phyloP scores from a whole-genome alignment of 2,113 vertebrate species.

The Nannobrachium achirus region DNA sequence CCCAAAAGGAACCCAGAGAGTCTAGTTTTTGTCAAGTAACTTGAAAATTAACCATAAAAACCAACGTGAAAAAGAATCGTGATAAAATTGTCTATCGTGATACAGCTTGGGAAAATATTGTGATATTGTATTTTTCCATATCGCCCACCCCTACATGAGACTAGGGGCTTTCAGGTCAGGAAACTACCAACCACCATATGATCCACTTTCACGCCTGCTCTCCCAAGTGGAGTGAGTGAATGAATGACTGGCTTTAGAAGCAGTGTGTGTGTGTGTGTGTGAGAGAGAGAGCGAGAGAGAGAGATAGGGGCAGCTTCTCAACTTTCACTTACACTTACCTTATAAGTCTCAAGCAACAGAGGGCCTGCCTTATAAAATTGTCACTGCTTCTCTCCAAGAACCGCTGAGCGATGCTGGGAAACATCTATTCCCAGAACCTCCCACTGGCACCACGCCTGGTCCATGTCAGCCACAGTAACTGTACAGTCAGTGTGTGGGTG shows the following conservation, averaged over 20 bases:
- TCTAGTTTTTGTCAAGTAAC: too few species aligned
- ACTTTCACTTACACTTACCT: background rate
- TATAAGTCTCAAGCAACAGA: conserved; percentile 3
- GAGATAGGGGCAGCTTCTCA: background rate
- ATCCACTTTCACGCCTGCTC: conserved; percentile 14
- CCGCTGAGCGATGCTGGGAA: conserved; percentile 11
- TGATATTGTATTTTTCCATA: too few species aligned
- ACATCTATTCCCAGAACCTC: conserved; percentile 29
- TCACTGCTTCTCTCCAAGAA: background rate
- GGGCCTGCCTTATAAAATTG: background rate
- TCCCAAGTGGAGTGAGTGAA: background rate
- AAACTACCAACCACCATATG: background rate
- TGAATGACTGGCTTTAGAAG: background rate
- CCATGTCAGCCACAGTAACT: background rate
- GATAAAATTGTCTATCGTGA: too few species aligned
- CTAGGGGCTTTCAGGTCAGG: background rate
- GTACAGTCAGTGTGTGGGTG: background rate
- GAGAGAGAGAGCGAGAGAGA: too few species aligned
- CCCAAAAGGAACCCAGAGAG: too few species aligned
- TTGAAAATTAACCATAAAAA: too few species aligned
- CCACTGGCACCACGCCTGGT: conserved; percentile 4
- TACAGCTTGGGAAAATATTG: too few species aligned
- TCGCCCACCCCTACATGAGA: too few species aligned
- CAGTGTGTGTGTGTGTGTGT: background rate
- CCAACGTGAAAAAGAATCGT: too few species aligned